Base-by-base conservation (phyloP, 64 coral and sea anemone genomes). In the Hydrozoanthus tunicans region DNA sequence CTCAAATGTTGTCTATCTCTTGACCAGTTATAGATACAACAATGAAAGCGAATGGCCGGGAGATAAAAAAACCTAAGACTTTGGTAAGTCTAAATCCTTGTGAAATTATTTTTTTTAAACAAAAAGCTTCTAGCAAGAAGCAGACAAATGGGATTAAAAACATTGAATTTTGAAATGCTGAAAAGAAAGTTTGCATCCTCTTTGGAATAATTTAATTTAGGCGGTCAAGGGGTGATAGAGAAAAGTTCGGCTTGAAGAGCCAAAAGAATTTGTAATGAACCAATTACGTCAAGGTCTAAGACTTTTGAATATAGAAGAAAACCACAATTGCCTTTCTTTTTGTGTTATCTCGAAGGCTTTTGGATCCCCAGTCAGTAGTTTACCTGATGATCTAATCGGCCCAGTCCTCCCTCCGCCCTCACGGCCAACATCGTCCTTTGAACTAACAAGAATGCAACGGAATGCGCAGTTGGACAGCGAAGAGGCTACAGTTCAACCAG, bases 361-460 rank as follows among this genome's bases (percentile, higher is more conserved):
- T 75, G 69, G 55, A 17, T 67, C 53, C 9, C 67, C 68, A 60
- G 55, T 52, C n/a, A 74, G 24, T 7, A 88, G 74, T 0, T 57
- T 88, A 70, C 69, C 68, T 3, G 56, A 60, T 74, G 84, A 88
- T 56, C 54, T 74, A 4, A 74, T 88, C 1, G 8, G 6, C 23
- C 84, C 84, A 9, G 69, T 88, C 7, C 24, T 88, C 8, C 68
- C 56, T 43, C 84, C 84, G 6, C 84, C 84, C 11, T 88, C 84
- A 9, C 73, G 73, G 84, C 9, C 84, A 88, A 74, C 67, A 60
- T 3, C 56, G 3, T 32, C 84, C 20, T 88, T 59, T 20, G 66
- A 88, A 60, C 54, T 88, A n/a, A 88, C 84, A 53, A 74, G 84
- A 27, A 88, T 58, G 55, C 84, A 74, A 59, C 84, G 84, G 17